Base-by-base conservation (phyloP, 2,113 vertebrate genomes). In the Tretioscincus oriximinensis region DNA sequence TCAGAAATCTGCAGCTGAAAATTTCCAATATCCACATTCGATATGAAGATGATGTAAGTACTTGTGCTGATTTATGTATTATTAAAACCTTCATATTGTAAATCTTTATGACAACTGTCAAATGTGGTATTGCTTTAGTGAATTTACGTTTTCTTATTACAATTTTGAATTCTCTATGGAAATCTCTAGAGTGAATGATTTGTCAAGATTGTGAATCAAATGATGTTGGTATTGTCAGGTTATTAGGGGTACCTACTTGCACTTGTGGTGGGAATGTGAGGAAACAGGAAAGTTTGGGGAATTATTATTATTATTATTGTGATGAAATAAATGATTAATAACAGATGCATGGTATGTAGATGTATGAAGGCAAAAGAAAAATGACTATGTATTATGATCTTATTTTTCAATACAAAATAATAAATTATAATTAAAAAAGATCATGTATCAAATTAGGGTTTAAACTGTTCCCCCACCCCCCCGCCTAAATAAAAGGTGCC, bases 1-100 rank as follows among this genome's bases (percentile, higher is more conserved):
- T 99, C 89, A 99, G 98, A 95, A 99, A 99, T 94, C 95, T 99
- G 87, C 98, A 99, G 87, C 94, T 99, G 90, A 98, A 98, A 93
- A 99, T 99, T 92, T 98, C 97, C 78, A 98, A 96, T 87, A 98
- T 99, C 85, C 98, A 99, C 72, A 81, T 99, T 88, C 97, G 98
- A 78, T 99, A 99, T 88, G 98, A 99, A 90, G 98, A 99, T 93
- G 94, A 98, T 89, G 98, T 99, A 93, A 99, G 98, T 98, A 82
- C 70, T 76, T 76, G 47, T 61, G 4, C 29, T 9, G 64, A 9
- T 47, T 68, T 75, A 58, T 74, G 47, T 20, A 81, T 7, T 69
- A 74, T 1, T 26, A 28, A 2, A n/a, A 85, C 58, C 70, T 85
- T 86, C 74, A 41, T 58, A 63, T 29, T 63, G 4, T 1, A 2